Evolutionary conservation across 2,797 vertebrate genomes (phyloP).

Genomic region (Tapirus indicus): DNA sequence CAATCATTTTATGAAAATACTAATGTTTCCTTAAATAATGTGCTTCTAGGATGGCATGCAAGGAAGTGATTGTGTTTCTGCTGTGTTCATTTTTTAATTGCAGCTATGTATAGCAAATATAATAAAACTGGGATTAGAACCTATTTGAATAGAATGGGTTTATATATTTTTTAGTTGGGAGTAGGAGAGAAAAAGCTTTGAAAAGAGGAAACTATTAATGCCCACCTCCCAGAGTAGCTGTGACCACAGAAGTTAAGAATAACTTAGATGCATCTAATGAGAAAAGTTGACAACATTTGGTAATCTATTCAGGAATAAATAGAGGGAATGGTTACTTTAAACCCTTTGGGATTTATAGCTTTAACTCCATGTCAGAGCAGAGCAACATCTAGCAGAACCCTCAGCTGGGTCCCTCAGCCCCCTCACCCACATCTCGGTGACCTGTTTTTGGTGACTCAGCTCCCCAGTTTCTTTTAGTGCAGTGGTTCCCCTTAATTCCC

Average conservation of each 20-base stretch:
- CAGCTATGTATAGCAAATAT: not conserved
- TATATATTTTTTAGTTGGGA: not conserved
- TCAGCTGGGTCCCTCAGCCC: not conserved
- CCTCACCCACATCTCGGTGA: not conserved
- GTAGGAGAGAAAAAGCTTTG: not conserved
- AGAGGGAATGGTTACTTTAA: not conserved
- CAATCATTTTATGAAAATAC: slow-evolving; percentile 47
- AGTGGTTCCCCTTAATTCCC: not conserved
- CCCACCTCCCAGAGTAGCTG: not conserved
- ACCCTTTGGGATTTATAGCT: not conserved
- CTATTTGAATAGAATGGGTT: slow-evolving; percentile 24
- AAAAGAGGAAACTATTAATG: slow-evolving; percentile 15
- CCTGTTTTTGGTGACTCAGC: not conserved
- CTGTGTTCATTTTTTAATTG: slow-evolving; percentile 29
- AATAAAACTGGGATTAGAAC: not conserved
- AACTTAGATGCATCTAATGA: not conserved
- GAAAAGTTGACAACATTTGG: slow-evolving; percentile 2
- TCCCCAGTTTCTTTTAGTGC: not conserved
- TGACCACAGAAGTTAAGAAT: slow-evolving; percentile 31
- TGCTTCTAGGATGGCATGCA: not conserved
- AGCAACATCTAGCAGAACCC: not conserved
- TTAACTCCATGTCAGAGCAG: not conserved
- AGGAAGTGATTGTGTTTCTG: not conserved
- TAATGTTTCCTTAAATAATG: not conserved
- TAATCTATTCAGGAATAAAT: not conserved